These are phyloP conservation scores for Pachycephus smyrnensis DNA, from an alignment of 2,888 invertebrate species.

Conservation along the genomic window DNA sequence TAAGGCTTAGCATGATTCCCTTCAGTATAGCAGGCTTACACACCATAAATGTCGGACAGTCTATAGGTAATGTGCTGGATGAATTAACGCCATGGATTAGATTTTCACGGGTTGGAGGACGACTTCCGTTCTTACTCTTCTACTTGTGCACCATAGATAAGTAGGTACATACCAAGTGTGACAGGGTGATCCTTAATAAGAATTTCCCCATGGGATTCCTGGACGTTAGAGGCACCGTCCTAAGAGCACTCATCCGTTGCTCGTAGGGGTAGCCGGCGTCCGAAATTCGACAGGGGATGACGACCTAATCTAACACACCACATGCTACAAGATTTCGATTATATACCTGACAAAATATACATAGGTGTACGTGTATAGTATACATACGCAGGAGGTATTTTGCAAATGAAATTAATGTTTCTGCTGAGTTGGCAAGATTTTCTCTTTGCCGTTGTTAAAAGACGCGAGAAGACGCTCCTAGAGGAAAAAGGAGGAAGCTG, in stretches of 20 bases:
- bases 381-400: neutral
- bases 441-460: neutral
- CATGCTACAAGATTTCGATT: neutral
- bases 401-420: neutral
- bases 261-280: neutral
- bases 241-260: neutral
- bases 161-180: neutral
- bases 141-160: neutral
- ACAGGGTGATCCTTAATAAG: neutral
- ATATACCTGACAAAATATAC: neutral
- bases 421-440: neutral
- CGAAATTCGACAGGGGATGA: neutral
- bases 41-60: conserved; percentile 36
- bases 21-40: conserved; percentile 42
- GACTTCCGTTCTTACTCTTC: neutral
- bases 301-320: neutral
- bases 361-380: neutral
- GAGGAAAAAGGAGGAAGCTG: neutral
- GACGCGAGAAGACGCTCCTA: neutral
- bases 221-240: neutral
- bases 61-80: neutral
- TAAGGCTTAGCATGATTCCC: conserved; percentile 9
- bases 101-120: conserved; percentile 7
- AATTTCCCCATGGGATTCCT: neutral
- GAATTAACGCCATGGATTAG: neutral